Conservation (phyloP, 2,888 invertebrate species). For the Caenorhabditis sp. region DNA sequence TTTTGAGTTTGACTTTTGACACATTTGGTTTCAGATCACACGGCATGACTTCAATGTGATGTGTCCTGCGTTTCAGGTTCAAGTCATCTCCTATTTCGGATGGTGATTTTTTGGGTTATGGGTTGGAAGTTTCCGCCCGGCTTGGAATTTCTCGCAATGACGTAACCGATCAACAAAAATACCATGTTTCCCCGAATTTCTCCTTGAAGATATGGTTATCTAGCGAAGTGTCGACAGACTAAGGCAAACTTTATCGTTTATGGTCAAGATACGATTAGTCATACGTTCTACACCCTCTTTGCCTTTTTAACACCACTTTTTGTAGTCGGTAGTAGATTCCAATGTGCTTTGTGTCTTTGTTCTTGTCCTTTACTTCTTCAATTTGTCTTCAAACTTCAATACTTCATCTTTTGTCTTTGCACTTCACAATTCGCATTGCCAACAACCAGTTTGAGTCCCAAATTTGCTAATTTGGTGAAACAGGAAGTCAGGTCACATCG, state of each 20-base stretch:
- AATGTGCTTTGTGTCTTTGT: slow-evolving; percentile 3
- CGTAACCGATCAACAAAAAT: slow-evolving; percentile 16
- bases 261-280: slow-evolving; percentile 9
- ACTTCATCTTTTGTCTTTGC: not conserved
- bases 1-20: no score
- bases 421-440: not conserved
- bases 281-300: slow-evolving; percentile 3
- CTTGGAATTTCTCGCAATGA: slow-evolving; percentile 30
- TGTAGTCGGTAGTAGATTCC: slow-evolving; percentile 6
- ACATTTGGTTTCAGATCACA: not conserved
- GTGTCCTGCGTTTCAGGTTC: slow-evolving; percentile 12
- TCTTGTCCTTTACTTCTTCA: no score
- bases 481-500: slow-evolving; percentile 17
- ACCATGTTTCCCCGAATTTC: slow-evolving; percentile 10
- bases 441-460: slow-evolving; percentile 1
- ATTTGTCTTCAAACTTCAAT: no score
- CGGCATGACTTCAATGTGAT: no score
- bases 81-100: not conserved
- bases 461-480: not conserved
- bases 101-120: slow-evolving; percentile 5
- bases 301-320: slow-evolving; percentile 18
- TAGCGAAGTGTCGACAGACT: not conserved
- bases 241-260: slow-evolving; percentile 22
- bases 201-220: not conserved
- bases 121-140: slow-evolving; percentile 7